phyloP scores from a whole-genome alignment of 2,888 invertebrate genomes.

The Ligdia adustata region DNA sequence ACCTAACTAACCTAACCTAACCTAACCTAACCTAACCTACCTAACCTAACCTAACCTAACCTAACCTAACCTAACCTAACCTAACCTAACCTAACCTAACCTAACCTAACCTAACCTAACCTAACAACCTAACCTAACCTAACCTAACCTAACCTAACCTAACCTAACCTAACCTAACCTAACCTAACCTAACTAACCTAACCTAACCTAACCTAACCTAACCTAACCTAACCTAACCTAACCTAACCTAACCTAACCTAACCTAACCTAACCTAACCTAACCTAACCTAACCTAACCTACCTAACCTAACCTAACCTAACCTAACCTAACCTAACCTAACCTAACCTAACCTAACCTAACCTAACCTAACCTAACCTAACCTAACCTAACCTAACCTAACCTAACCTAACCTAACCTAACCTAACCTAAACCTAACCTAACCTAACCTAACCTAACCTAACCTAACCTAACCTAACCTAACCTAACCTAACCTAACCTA shows the following conservation, averaged over 20 bases:
- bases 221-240: neutral
- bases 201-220: neutral
- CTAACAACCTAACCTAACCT: slow-evolving; percentile 16
- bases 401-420: slow-evolving; percentile 3
- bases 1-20: slow-evolving; percentile 25
- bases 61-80: slow-evolving; percentile 33
- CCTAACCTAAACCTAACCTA: too few species aligned
- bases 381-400: neutral
- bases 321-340: neutral
- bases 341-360: neutral
- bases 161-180: neutral
- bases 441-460: neutral
- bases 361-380: neutral
- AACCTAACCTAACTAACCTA: neutral
- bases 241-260: neutral
- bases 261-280: neutral
- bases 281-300: too few species aligned
- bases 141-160: neutral
- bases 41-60: slow-evolving; percentile 25
- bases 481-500: neutral
- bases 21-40: too few species aligned
- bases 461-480: neutral
- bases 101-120: slow-evolving; percentile 21
- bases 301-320: neutral
- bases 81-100: slow-evolving; percentile 32